Evolutionary conservation across 1,140 invertebrate species (phyloP).

Genomic region (Microplitis mediator): DNA sequence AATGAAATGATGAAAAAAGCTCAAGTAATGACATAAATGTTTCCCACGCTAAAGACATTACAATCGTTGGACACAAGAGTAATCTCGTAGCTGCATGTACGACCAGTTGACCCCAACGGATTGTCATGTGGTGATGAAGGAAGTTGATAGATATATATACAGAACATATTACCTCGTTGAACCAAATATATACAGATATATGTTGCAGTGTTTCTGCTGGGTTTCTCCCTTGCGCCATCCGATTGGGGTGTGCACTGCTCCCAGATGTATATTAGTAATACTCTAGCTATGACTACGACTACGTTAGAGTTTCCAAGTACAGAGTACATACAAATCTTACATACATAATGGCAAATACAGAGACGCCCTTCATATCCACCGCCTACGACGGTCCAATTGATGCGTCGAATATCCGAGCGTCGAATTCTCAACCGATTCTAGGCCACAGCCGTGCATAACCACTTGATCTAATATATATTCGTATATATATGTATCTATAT

Average conservation of each 20-base stretch:
- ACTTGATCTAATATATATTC: not conserved
- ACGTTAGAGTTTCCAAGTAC: not conserved
- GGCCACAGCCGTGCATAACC: slow-evolving; percentile 20
- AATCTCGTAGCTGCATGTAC: not conserved
- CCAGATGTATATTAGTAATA: slow-evolving; percentile 18
- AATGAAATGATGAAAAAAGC: too few species aligned
- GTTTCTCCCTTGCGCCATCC: not conserved
- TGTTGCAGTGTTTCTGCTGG: not conserved
- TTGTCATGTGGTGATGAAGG: slow-evolving; percentile 2
- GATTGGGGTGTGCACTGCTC: slow-evolving; percentile 6
- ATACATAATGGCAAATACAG: slow-evolving; percentile 13
- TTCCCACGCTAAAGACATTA: not conserved
- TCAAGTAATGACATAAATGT: not conserved
- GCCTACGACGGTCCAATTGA: slow-evolving; percentile 13
- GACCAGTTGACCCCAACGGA: not conserved
- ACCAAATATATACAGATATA: not conserved
- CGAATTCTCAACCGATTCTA: slow-evolving; percentile 26
- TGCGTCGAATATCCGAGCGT: slow-evolving; percentile 12
- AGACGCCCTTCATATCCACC: not conserved
- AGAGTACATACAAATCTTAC: not conserved
- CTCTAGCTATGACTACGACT: not conserved
- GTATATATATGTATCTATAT: too few species aligned
- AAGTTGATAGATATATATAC: not conserved
- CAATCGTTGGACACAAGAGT: not conserved
- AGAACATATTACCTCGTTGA: not conserved